Evolutionary conservation across 2,888 invertebrate genomes (phyloP).

Genomic region (Rapana venosa): DNA sequence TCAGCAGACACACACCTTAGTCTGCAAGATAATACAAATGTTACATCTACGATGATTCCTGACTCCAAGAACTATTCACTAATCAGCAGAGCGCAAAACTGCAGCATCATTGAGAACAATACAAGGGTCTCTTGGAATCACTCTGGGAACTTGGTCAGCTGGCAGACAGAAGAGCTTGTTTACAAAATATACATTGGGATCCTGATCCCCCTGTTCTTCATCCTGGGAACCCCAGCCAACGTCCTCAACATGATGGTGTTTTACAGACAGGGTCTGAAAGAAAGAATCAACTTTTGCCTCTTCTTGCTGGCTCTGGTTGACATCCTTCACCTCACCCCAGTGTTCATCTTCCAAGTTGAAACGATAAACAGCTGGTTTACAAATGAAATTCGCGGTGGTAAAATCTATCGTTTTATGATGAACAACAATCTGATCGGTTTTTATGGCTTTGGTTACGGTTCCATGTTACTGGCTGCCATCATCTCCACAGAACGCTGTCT

Average conservation of each 20-base stretch:
- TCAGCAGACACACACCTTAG: no score
- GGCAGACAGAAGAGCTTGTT: conserved; percentile 9
- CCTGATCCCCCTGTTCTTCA: neutral
- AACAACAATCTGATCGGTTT: conserved; percentile 32
- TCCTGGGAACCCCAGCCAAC: conserved; percentile 16
- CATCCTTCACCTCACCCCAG: neutral
- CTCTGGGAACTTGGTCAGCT: conserved; percentile 3
- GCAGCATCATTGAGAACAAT: neutral
- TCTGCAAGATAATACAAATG: no score
- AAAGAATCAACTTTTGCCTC: conserved; percentile 8
- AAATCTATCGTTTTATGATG: conserved; percentile 9
- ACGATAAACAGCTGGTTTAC: conserved; percentile 20
- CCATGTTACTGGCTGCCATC: conserved; percentile 20
- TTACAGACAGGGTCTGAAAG: conserved; percentile 6
- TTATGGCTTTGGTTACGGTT: conserved; percentile 28
- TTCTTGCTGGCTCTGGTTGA: neutral
- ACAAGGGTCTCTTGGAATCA: neutral
- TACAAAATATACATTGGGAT: neutral
- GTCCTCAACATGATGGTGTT: conserved; percentile 31
- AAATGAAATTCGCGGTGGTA: neutral
- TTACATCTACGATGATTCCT: no score
- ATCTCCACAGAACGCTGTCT: conserved; percentile 32
- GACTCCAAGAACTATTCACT: neutral
- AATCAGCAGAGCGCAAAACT: neutral
- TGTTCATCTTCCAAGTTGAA: conserved; percentile 7